Percentiles rank a stretch among this genome's conserved stretches.
These are phyloP conservation scores for Acrobasis consociella DNA, from an alignment of 2,888 invertebrate species.

Conservation along the genomic window DNA sequence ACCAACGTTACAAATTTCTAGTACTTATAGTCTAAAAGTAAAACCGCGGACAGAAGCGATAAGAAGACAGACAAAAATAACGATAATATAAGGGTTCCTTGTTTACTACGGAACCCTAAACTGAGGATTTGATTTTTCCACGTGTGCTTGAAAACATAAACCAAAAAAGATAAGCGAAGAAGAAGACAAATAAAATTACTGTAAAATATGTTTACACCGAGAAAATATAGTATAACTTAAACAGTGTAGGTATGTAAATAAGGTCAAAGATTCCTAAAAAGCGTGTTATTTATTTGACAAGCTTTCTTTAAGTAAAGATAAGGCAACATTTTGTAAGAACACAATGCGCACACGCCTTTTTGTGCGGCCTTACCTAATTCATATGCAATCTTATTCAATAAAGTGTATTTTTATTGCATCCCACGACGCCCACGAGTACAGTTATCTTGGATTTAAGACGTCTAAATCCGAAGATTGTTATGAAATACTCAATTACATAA, in stretches of 20 bases:
- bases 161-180: too few species aligned
- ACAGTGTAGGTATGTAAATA: neutral
- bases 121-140: too few species aligned
- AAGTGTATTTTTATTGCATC: constrained; percentile 11
- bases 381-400: constrained; percentile 22
- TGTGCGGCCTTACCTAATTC: neutral
- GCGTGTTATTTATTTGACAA: constrained; percentile 1
- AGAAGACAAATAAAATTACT: too few species aligned
- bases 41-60: too few species aligned
- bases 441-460: neutral
- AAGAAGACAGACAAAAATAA: too few species aligned
- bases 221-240: too few species aligned
- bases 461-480: neutral
- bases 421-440: constrained; percentile 13
- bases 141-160: too few species aligned
- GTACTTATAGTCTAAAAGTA: too few species aligned
- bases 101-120: too few species aligned
- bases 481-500: neutral
- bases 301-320: neutral
- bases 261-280: neutral
- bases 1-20: too few species aligned
- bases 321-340: neutral
- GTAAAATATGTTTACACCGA: too few species aligned
- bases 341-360: constrained; percentile 3
- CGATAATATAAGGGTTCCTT: too few species aligned